These are phyloP conservation scores for Ardeotis arabs DNA, from an alignment of 2,113 vertebrate genomes.

Conservation along the genomic window DNA sequence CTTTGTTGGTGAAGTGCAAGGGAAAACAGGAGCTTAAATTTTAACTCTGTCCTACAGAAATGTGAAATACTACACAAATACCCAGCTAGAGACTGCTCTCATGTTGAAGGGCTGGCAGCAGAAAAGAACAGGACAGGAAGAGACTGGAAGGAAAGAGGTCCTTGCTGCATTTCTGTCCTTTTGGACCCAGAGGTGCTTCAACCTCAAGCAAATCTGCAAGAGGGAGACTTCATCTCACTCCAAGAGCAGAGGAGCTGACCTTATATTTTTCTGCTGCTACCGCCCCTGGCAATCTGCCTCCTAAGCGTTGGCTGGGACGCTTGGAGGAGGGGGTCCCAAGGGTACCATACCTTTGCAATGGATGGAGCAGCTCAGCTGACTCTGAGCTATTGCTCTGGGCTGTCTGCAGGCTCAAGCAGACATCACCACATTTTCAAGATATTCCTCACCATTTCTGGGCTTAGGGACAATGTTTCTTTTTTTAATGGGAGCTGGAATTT, in stretches of 20 bases:
- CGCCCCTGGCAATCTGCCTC: not conserved
- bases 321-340: accelerated
- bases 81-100: not conserved
- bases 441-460: not conserved
- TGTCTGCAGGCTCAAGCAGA: not conserved
- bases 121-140: not conserved
- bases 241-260: not conserved
- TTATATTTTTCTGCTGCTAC: not conserved
- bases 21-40: not conserved
- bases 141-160: not conserved
- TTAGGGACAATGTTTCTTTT: not conserved
- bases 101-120: not conserved
- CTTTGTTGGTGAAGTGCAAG: not conserved
- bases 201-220: not conserved
- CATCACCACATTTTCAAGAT: not conserved
- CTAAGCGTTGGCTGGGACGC: not conserved
- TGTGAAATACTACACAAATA: not conserved
- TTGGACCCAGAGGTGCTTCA: not conserved
- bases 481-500: not conserved
- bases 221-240: not conserved
- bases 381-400: not conserved
- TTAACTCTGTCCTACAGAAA: not conserved
- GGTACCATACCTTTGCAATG: not conserved
- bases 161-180: not conserved
- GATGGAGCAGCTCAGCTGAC: not conserved